Evolutionary conservation across 1,140 invertebrate species (phyloP), one percentile per base, ranked within the genome.

Genomic region (Elysia chlorotica): DNA sequence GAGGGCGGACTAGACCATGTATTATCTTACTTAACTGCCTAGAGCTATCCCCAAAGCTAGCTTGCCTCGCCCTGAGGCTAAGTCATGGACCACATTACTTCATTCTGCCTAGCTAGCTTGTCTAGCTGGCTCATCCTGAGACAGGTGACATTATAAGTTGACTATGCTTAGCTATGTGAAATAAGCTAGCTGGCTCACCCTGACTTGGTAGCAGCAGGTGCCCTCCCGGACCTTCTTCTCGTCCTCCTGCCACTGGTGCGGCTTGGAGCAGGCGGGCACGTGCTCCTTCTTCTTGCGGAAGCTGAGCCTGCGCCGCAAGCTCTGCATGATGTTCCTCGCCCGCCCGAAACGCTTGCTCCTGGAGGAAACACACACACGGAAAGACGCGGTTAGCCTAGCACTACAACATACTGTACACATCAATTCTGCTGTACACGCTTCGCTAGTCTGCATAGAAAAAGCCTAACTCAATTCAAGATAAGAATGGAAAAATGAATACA

Each of bases 171-270:
- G 17, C 10, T 17, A 10, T 14, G 17, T 17, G 10, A 63, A 33
- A 38, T 36, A 66, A 37, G 21, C 14, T n/a, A 31, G 54, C 59
- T 21, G 19, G 79, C 83, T 83, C 86, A 93, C 93, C 89, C 99
- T 97, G 75, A 99, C 98, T 80, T 94, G 92, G 89, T 99, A 99
- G 82, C 92, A 94, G 89, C 98, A 99, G 31, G 95, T 98, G 79
- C 96, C 97, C 23, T 94, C 93, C 48, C 97, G 90, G 1, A 99
- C 98, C 62, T 96, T 95, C 56, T 92, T 92, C 87, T 99, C 98
- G 87, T 99, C 98, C n/a, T 95, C 93, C 82, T 98, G 96, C 96
- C 97, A 99, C 78, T 96, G 95, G 87, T 98, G 96, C 17, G 96
- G 96, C 86, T 98, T 97, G 71, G 94, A 96, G 73, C 93, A 94